Evolutionary conservation across 2,113 vertebrate genomes (phyloP).

Genomic region (Zosterops pallidus): DNA sequence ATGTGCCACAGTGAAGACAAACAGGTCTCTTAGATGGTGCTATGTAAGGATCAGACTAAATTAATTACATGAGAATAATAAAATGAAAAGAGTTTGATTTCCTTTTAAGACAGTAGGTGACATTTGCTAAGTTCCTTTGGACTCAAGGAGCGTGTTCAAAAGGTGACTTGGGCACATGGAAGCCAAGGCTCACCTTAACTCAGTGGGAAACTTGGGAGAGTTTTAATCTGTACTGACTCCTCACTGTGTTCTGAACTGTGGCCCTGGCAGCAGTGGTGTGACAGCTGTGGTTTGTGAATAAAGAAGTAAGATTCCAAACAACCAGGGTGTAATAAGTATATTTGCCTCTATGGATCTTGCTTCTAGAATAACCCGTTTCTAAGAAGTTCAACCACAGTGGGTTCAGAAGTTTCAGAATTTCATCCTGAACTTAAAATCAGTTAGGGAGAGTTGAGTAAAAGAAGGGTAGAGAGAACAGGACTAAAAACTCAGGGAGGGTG

Average conservation of each 20-base stretch:
- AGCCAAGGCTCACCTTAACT: background rate
- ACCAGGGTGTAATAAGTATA: background rate
- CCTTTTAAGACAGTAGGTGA: background rate
- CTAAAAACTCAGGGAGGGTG: background rate
- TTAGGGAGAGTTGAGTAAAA: background rate
- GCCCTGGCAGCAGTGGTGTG: background rate
- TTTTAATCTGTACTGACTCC: background rate
- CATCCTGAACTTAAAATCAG: background rate
- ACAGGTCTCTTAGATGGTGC: background rate
- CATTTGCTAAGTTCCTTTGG: background rate
- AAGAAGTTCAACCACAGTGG: background rate
- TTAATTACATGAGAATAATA: background rate
- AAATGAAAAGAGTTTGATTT: background rate
- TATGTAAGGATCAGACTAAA: background rate
- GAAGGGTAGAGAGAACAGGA: background rate
- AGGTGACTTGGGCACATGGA: fast-evolving
- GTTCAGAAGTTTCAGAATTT: background rate
- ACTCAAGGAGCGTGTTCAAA: background rate
- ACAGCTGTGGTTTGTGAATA: background rate
- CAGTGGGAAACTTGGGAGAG: background rate
- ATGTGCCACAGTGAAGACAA: background rate
- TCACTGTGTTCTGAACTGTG: background rate
- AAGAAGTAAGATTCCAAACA: background rate
- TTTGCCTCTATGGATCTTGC: background rate
- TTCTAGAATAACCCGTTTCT: background rate